A percentile compares a stretch with the other conserved stretches of the same genome.
These are phyloP conservation scores for Argya squamiceps DNA, from an alignment of 2,797 vertebrate species.

Conservation along the genomic window DNA sequence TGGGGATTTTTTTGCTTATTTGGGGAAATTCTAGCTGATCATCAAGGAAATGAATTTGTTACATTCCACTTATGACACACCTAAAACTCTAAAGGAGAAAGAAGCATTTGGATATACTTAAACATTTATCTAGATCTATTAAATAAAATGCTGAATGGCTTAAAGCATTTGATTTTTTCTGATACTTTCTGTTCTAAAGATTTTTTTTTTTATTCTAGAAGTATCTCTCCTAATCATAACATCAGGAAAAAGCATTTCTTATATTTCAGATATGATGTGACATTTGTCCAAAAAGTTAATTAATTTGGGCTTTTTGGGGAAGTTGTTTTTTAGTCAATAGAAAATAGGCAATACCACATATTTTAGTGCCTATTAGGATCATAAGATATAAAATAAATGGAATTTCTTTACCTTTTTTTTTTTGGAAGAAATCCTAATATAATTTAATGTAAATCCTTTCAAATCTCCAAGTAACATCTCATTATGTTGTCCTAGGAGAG, in stretches of 20 bases:
- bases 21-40: conserved; percentile 15
- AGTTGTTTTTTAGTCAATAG: neutral
- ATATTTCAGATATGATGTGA: neutral
- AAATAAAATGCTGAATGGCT: conserved; percentile 1
- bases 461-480: neutral
- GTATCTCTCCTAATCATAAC: neutral
- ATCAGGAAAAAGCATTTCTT: neutral
- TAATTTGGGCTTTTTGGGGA: accelerated
- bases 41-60: conserved; percentile 19
- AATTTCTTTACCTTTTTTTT: neutral
- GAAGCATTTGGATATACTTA: conserved; percentile 2
- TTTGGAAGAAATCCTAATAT: neutral
- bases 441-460: neutral
- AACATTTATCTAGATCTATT: conserved; percentile 55
- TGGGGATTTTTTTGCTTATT: neutral
- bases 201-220: neutral
- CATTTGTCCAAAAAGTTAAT: neutral
- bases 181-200: neutral
- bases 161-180: neutral
- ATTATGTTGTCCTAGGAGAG: neutral
- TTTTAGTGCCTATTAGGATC: neutral
- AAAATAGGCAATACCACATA: neutral
- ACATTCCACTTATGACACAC: neutral
- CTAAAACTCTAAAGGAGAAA: conserved; percentile 46
- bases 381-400: neutral